Conservation (phyloP, 2,888 invertebrate species). For the Hirtodrosophila trivittata region DNA sequence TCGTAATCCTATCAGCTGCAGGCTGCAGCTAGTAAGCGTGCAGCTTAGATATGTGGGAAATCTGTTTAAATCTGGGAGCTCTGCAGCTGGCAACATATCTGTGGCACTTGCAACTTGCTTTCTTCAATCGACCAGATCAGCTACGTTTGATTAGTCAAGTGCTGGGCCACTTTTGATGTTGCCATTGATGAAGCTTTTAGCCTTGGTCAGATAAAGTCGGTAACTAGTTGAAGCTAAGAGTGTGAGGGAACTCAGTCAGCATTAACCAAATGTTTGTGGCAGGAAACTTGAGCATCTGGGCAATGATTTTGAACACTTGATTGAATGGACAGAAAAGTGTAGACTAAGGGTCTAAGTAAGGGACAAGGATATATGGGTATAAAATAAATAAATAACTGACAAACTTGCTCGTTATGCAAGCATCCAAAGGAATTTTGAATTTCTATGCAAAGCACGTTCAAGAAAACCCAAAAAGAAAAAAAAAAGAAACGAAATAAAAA, state of each 20-base stretch:
- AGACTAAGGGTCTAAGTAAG: constrained; percentile 1
- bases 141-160: too few species aligned
- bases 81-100: too few species aligned
- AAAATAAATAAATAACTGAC: constrained; percentile 37
- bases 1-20: too few species aligned
- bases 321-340: constrained; percentile 25
- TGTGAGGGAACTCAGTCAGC: background rate
- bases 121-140: too few species aligned
- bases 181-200: too few species aligned
- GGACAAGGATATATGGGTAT: constrained; percentile 6
- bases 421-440: constrained; percentile 1
- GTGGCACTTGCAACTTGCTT: too few species aligned
- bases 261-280: constrained; percentile 9
- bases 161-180: too few species aligned
- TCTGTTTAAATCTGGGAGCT: too few species aligned
- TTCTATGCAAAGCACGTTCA: constrained; percentile 57
- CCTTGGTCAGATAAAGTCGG: too few species aligned
- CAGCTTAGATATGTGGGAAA: too few species aligned
- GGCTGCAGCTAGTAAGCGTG: too few species aligned
- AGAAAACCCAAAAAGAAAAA: background rate
- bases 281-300: background rate
- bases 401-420: constrained; percentile 6
- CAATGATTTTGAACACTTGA: constrained; percentile 3
- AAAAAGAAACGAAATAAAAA: constrained; percentile 12
- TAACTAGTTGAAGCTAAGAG: too few species aligned